A percentile compares a stretch with the other conserved stretches of the same genome.
Evolutionary conservation across 2,797 vertebrate genomes (phyloP).

Genomic region (Ctenopoma kingsleyae): DNA sequence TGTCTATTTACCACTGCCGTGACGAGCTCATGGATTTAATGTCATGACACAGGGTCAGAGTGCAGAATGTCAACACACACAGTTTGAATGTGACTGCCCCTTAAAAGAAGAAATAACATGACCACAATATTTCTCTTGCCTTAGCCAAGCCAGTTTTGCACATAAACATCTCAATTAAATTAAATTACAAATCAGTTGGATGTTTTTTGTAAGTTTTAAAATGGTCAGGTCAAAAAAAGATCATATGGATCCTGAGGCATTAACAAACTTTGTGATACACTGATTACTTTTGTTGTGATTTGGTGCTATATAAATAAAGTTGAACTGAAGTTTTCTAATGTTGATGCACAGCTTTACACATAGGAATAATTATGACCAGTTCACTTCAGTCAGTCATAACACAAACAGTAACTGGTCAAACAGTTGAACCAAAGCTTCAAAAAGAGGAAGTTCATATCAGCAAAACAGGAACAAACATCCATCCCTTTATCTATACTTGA

Average conservation of each 20-base stretch:
- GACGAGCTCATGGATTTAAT: conserved; percentile 50
- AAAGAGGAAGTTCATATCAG: neutral
- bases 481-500: conserved; percentile 43
- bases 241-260: no score
- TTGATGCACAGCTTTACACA: neutral
- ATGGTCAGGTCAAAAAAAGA: neutral
- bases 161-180: neutral
- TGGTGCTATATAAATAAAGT: no score
- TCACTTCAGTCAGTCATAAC: neutral
- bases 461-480: conserved; percentile 27
- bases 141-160: neutral
- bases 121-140: neutral
- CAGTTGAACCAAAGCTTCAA: neutral
- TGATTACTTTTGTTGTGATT: neutral
- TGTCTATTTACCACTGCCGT: conserved; percentile 36
- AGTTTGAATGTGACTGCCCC: neutral
- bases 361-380: neutral
- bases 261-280: no score
- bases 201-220: neutral
- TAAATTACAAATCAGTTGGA: neutral
- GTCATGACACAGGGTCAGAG: conserved; percentile 45
- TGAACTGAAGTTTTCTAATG: no score
- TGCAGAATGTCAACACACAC: conserved; percentile 28
- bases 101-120: neutral
- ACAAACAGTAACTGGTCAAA: conserved; percentile 18